Percentiles rank a stretch among this genome's conserved stretches.
Conservation (phyloP, 2,113 vertebrate genomes). For the Erythrocebus patas region DNA sequence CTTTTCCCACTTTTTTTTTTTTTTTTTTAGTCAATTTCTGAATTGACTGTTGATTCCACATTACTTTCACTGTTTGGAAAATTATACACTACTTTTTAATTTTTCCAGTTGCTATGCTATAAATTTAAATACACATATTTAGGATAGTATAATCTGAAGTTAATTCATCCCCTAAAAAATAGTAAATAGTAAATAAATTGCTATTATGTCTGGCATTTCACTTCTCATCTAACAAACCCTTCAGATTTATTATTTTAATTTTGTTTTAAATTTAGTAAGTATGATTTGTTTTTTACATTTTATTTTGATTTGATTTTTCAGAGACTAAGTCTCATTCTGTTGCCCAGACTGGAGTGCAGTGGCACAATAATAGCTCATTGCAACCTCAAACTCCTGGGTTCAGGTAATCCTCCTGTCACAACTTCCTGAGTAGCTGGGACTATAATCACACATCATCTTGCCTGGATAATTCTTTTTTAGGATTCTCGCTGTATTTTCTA, state of each 20-base stretch:
- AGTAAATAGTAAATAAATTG: background rate
- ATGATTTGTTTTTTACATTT: no score
- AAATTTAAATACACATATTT: background rate
- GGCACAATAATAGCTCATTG: no score
- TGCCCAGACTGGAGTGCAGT: no score
- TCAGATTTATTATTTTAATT: background rate
- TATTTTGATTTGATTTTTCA: no score
- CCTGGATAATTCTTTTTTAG: no score
- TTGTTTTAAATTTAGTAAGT: background rate
- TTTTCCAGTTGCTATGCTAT: background rate
- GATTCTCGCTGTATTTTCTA: no score
- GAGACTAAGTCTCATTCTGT: no score
- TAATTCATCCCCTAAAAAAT: background rate
- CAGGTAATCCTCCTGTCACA: no score
- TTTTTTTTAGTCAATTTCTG: background rate
- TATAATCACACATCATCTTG: no score
- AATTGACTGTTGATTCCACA: background rate
- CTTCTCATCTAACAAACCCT: background rate
- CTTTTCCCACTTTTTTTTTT: background rate
- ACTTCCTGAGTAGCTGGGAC: no score
- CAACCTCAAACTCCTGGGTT: no score
- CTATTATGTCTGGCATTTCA: background rate
- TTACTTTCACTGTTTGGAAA: background rate
- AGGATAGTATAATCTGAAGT: background rate
- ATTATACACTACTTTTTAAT: background rate